Base-by-base conservation (phyloP, 2,888 invertebrate species). In the Leistus spinibarbis region DNA sequence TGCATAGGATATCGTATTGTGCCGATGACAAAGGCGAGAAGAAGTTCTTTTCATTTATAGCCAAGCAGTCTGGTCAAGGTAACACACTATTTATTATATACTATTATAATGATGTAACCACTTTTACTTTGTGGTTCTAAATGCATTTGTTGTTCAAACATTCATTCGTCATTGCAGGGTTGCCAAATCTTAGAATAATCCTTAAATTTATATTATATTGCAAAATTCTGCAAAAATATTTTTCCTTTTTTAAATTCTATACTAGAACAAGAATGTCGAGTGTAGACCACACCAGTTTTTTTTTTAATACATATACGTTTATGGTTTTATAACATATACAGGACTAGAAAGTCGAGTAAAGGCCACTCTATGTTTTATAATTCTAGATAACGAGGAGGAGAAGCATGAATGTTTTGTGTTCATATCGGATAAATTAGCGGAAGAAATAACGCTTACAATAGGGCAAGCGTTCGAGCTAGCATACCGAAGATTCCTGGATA, bases 11-110 rank as follows among this genome's bases (percentile, higher is more conserved):
- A 87, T 98, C 98, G 0, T 99, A 99, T 87, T 99, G 98, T 88
- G 98, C 99, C 0, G 99, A 99, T 84, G 99, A 99, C 86, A 99
- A 99, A 85, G 96, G 97, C 69, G 98, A 98, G 80, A 98, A 98
- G 86, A 95, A 96, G 81, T 97, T 98, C 87, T 98, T 99, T 87
- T 96, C 96, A 7, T 97, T 97, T 85, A 96, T 97, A 78, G 97
- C 96, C 54, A 96, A 96, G 85, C 92, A 93, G 81, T 83, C 84
- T 27, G 83, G 82, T 79, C 84, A 85, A 82, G 84, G 85, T 85
- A 79, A 80, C n/a, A 77, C 67, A 7, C 62, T 24, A n/a, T 62
- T 27, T 10, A n/a, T n/a, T n/a, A 40, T 40, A 7, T 13, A 40
- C 40, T 40, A 40, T 40, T 40, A 40, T 40, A 40, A 40, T 40